These are phyloP conservation scores for Caradrina kadenii DNA, from an alignment of 2,888 invertebrate species.

Conservation along the genomic window DNA sequence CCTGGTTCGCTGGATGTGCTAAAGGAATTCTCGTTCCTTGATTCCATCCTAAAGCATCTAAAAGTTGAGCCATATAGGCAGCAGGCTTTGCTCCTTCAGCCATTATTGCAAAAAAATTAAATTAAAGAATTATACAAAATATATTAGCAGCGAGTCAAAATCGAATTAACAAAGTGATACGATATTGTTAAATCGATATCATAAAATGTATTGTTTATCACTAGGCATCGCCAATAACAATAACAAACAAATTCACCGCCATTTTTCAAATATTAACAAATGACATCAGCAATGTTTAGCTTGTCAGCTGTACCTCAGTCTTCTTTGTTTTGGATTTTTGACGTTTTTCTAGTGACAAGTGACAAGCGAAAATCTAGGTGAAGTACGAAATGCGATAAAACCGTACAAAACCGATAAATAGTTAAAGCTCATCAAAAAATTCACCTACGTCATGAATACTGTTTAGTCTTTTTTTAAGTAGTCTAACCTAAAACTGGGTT, in stretches of 20 bases:
- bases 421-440: neutral
- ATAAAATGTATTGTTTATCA: slow-evolving; percentile 42
- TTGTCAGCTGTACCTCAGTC: too few species aligned
- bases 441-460: too few species aligned
- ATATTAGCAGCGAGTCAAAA: slow-evolving; percentile 43
- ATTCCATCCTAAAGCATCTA: slow-evolving; percentile 93
- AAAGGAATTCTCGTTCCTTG: slow-evolving; percentile 95
- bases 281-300: slow-evolving; percentile 46
- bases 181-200: slow-evolving; percentile 67
- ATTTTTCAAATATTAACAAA: slow-evolving; percentile 71
- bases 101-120: slow-evolving; percentile 67
- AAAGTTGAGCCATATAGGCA: slow-evolving; percentile 91
- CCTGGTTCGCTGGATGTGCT: slow-evolving; percentile 93
- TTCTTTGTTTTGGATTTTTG: too few species aligned
- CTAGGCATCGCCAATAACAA: slow-evolving; percentile 51
- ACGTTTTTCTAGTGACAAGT: neutral
- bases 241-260: slow-evolving; percentile 68
- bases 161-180: slow-evolving; percentile 23
- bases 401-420: slow-evolving; percentile 27
- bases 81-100: slow-evolving; percentile 74
- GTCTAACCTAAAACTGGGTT: neutral
- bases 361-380: neutral
- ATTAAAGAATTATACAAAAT: slow-evolving; percentile 38
- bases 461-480: neutral
- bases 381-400: neutral